Conservation (phyloP, 2,797 vertebrate genomes). For the Gambelia wislizenii region DNA sequence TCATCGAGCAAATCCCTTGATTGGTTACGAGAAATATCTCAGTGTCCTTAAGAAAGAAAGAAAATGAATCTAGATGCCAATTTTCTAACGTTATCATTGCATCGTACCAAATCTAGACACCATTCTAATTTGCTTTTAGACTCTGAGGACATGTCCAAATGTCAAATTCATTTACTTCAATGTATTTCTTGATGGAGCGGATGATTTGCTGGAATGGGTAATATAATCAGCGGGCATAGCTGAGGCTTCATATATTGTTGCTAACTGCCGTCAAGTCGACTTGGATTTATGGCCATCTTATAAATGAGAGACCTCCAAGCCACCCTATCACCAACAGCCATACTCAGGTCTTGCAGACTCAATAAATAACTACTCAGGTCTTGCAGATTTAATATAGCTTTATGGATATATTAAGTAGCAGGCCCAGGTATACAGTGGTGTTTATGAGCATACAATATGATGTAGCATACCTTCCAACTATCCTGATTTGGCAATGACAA, state of each 20-base stretch:
- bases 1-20: conserved; percentile 49
- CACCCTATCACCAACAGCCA: too few relatives aligned
- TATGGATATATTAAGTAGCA: background rate
- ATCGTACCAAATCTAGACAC: conserved; percentile 29
- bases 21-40: conserved; percentile 36
- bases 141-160: background rate
- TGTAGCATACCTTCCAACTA: too few relatives aligned
- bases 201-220: background rate
- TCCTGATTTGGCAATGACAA: too few relatives aligned
- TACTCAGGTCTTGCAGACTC: too few relatives aligned
- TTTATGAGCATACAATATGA: background rate
- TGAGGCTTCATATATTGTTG: too few relatives aligned
- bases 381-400: too few relatives aligned
- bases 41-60: conserved; percentile 1
- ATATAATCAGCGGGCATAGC: background rate
- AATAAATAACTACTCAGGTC: too few relatives aligned
- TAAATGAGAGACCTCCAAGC: too few relatives aligned
- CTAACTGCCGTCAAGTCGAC: too few relatives aligned
- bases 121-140: conserved; percentile 2
- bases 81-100: conserved; percentile 25
- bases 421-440: background rate
- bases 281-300: too few relatives aligned
- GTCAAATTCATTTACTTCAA: background rate
- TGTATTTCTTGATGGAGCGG: background rate
- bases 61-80: conserved; percentile 30